phyloP scores from a whole-genome alignment of 92 coral and sea anemone genomes.

The Paramuricea clavata region DNA sequence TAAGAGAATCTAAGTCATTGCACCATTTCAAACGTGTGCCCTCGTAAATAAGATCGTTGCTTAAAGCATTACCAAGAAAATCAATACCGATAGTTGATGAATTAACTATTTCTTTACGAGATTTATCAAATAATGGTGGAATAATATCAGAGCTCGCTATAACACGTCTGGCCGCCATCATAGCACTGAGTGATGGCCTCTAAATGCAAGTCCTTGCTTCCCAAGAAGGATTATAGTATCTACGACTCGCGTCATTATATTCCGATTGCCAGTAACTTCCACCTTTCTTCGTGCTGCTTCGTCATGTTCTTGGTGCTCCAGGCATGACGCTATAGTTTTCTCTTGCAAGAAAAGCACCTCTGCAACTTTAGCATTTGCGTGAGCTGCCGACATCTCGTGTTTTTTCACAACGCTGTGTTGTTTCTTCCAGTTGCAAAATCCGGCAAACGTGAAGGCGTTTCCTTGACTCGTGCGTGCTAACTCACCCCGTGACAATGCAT shows the following conservation, averaged over 20 bases:
- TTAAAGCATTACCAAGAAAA: too few relatives aligned
- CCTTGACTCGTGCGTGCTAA: neutral
- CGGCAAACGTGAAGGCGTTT: slow-evolving; percentile 1
- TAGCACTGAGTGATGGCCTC: too few relatives aligned
- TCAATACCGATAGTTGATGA: too few relatives aligned
- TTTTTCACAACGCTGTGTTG: slow-evolving; percentile 14
- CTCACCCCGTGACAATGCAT: slow-evolving; percentile 1
- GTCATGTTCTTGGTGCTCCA: neutral
- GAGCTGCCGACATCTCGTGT: slow-evolving; percentile 1
- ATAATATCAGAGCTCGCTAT: too few relatives aligned
- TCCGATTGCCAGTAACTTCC: neutral
- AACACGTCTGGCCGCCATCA: too few relatives aligned
- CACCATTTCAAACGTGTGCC: too few relatives aligned
- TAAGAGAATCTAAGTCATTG: too few relatives aligned
- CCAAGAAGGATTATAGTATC: neutral
- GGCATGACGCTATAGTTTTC: neutral
- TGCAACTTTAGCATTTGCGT: slow-evolving; percentile 2
- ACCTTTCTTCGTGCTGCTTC: slow-evolving; percentile 23
- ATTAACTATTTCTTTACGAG: too few relatives aligned
- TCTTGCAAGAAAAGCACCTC: slow-evolving; percentile 18
- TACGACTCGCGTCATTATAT: neutral
- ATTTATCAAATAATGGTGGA: too few relatives aligned
- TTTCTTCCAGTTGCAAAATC: neutral
- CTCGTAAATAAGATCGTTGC: too few relatives aligned
- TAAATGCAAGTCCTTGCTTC: neutral